Evolutionary conservation across 2,888 invertebrate genomes (phyloP).

Genomic region (Ichneumoninae sp.): DNA sequence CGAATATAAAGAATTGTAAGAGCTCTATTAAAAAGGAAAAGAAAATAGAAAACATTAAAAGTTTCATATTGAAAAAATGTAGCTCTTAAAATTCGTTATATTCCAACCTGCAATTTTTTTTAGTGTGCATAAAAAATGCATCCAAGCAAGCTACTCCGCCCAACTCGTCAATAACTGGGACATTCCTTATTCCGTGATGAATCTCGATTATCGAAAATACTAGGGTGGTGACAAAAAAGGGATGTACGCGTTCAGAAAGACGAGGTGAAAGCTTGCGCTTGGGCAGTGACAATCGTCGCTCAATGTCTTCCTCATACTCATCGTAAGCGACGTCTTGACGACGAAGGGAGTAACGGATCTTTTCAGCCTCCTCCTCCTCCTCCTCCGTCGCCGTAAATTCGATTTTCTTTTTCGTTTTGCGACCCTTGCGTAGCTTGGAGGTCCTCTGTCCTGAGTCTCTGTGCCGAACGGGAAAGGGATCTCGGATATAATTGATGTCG

Average conservation of each 20-base stretch:
- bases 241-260: constrained; percentile 63
- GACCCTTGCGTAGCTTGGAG: constrained; percentile 37
- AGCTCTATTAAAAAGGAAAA: too few relatives aligned
- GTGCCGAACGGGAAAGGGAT: neutral
- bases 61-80: too few relatives aligned
- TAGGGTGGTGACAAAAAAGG: neutral
- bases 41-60: too few relatives aligned
- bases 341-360: constrained; percentile 16
- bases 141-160: too few relatives aligned
- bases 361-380: constrained; percentile 20
- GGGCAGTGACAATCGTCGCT: constrained; percentile 23
- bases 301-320: constrained; percentile 72
- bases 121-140: too few relatives aligned
- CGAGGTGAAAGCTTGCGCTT: constrained; percentile 48
- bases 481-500: constrained; percentile 24
- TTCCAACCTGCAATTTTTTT: too few relatives aligned
- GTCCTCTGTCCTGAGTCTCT: constrained; percentile 30
- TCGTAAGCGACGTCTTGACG: constrained; percentile 60
- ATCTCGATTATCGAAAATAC: neutral
- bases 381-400: constrained; percentile 50
- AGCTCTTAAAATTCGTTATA: too few relatives aligned
- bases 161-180: neutral
- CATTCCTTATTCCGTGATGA: neutral
- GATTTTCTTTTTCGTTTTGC: constrained; percentile 47
- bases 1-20: too few relatives aligned